Percentiles rank a stretch among this genome's conserved stretches.
Conservation (phyloP, 2,113 vertebrate genomes). For the Scomber scombrus region DNA sequence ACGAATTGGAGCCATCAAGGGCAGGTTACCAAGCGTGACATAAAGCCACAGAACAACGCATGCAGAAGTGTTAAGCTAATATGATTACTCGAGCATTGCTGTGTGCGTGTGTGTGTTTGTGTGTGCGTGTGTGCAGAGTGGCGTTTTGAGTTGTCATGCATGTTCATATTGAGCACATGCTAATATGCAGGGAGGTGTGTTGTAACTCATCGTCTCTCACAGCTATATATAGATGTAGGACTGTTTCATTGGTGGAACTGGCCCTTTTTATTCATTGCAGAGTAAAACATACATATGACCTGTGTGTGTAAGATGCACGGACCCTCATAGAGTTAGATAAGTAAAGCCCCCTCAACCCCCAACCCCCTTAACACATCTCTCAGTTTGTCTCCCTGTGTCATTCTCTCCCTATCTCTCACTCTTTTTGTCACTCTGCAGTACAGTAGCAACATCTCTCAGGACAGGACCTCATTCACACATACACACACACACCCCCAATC, state of each 20-base stretch:
- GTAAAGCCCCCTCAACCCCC: not conserved
- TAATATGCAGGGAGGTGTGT: slow-evolving; percentile 5
- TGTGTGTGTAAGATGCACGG: slow-evolving; percentile 29
- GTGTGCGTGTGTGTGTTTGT: not conserved
- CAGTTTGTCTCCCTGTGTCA: slow-evolving; percentile 20
- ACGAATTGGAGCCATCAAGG: slow-evolving; percentile 48
- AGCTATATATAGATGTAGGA: slow-evolving; percentile 35
- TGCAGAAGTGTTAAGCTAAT: slow-evolving; percentile 35
- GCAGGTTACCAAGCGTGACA: slow-evolving; percentile 41
- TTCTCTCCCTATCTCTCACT: slow-evolving; percentile 25
- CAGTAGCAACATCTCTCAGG: slow-evolving; percentile 45
- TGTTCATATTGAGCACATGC: slow-evolving; percentile 11
- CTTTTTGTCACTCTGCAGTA: slow-evolving; percentile 57
- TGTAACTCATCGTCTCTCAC: not conserved
- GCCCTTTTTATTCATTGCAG: not conserved
- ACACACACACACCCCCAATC: slow-evolving; percentile 16
- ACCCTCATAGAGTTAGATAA: slow-evolving; percentile 14
- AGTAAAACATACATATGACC: slow-evolving; percentile 12
- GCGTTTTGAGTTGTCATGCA: slow-evolving; percentile 24
- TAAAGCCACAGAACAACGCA: slow-evolving; percentile 25
- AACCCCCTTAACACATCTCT: slow-evolving; percentile 9
- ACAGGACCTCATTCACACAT: slow-evolving; percentile 43
- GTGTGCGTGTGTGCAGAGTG: not conserved
- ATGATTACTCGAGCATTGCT: slow-evolving; percentile 28
- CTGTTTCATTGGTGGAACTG: slow-evolving; percentile 17